Base-by-base conservation (phyloP, 2,888 invertebrate species). In the Drosophila multiciliata region DNA sequence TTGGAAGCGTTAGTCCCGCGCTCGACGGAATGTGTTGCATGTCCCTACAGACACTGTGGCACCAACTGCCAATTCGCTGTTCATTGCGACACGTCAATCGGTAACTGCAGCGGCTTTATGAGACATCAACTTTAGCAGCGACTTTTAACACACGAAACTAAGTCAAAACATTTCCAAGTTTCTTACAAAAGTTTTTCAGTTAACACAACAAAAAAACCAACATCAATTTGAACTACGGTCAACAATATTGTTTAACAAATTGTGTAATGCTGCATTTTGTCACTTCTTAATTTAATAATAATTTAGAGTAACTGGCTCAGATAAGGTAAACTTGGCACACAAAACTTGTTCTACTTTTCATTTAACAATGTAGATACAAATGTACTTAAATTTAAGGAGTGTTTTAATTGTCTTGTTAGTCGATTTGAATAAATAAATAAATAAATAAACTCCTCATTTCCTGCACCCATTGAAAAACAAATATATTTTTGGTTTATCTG, bases 1-100 rank as follows among this genome's bases (percentile, higher is more conserved):
- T 52, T 26, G 36, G 4, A 26, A 57, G 29, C 53, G 23, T 42
- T 15, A 45, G 23, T 36, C 20, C 50, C 50, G 29, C 53, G 53
- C 52, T 38, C 60, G 52, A 49, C 83, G 78, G 84, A 87, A 80
- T 86, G 73, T 89, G 82, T 82, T 83, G 82, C 82, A 89, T 89
- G 71, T 61, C 64, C 54, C 49, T 64, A 66, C 71, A 84, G 84
- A 84, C 84, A 62, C 57, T 58, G 61, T 59, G 84, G 84, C 84
- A 65, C 78, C 78, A 73, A 59, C 45, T 55, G 72, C 61, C 78
- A 66, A 71, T 77, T 75, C 66, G 62, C 61, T 40, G 65, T 55
- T 29, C 54, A 62, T 76, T 76, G 70, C 48, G 53, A 68, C 50
- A 29, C 52, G 68, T 29, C 61, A 59, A 69, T 55, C 68, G 61